Evolutionary conservation across 2,797 vertebrate species (phyloP).

Genomic region (Catostomus latipinnis): DNA sequence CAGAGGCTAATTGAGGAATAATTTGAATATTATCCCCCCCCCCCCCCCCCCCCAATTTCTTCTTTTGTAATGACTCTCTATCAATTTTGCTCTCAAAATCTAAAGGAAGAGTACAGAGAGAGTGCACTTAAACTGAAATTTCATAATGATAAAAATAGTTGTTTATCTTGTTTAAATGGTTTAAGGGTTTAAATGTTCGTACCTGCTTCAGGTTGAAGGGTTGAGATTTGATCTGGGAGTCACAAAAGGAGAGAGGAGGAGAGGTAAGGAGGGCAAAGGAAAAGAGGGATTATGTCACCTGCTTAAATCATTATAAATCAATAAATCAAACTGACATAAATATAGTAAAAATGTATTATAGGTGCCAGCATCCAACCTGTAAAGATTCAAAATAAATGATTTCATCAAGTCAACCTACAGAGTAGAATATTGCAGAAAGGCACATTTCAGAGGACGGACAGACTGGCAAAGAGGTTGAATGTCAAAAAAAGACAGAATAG

Average conservation of each 20-base stretch:
- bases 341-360: neutral
- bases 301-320: slow-evolving; percentile 32
- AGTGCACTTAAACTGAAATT: slow-evolving; percentile 4
- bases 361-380: slow-evolving; percentile 20
- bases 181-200: slow-evolving; percentile 70
- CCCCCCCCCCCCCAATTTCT: no score
- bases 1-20: no score
- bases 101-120: no score
- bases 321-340: slow-evolving; percentile 5
- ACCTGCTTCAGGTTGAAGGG: slow-evolving; percentile 89
- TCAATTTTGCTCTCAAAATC: no score
- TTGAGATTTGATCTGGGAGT: slow-evolving; percentile 79
- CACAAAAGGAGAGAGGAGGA: slow-evolving; percentile 66
- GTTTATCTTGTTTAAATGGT: no score
- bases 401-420: slow-evolving; percentile 17
- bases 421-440: neutral
- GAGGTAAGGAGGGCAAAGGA: slow-evolving; percentile 44
- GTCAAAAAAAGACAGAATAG: slow-evolving; percentile 15
- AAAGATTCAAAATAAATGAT: slow-evolving; percentile 21
- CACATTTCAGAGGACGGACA: neutral
- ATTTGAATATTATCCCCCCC: no score
- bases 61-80: no score
- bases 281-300: slow-evolving; percentile 46
- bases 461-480: slow-evolving; percentile 1
- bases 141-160: no score